A percentile compares a stretch with the other conserved stretches of the same genome.
These are phyloP conservation scores for Drosophila algonquin DNA, from an alignment of 2,888 invertebrate genomes.

Conservation along the genomic window DNA sequence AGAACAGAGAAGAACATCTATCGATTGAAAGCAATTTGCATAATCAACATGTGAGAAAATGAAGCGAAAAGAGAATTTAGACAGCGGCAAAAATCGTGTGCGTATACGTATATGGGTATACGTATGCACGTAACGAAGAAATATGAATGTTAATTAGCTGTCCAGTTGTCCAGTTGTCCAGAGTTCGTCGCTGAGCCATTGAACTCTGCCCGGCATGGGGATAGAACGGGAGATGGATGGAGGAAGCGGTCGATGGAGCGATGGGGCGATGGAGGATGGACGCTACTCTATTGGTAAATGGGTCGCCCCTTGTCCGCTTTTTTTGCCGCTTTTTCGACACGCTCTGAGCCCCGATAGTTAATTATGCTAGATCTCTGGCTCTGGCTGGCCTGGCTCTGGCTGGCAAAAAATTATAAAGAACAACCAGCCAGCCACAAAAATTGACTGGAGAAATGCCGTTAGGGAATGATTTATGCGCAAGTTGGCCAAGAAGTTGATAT, in stretches of 20 bases:
- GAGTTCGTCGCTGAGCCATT: slow-evolving; percentile 40
- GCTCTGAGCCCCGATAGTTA: slow-evolving; percentile 65
- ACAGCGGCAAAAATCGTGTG: slow-evolving; percentile 27
- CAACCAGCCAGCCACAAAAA: background rate
- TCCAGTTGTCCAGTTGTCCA: background rate
- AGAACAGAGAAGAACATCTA: too few species aligned
- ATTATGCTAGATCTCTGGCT: slow-evolving; percentile 42
- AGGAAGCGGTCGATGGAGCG: background rate
- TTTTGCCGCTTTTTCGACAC: slow-evolving; percentile 7
- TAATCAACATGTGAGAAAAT: slow-evolving; percentile 39
- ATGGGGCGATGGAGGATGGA: background rate
- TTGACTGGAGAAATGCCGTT: slow-evolving; percentile 56
- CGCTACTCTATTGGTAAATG: slow-evolving; percentile 20
- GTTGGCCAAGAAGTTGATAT: slow-evolving; percentile 66
- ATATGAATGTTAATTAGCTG: slow-evolving; percentile 41
- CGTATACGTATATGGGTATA: background rate
- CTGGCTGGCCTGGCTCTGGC: too few species aligned
- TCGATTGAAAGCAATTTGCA: slow-evolving; percentile 36
- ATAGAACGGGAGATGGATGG: too few species aligned
- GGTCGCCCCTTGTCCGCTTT: slow-evolving; percentile 30
- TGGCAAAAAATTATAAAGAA: background rate
- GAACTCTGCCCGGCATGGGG: slow-evolving; percentile 32
- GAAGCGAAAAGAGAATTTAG: slow-evolving; percentile 10
- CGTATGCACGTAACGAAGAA: slow-evolving; percentile 7
- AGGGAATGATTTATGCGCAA: slow-evolving; percentile 63